Conservation (phyloP, 2,797 vertebrate species). For the Coregonus sp. region DNA sequence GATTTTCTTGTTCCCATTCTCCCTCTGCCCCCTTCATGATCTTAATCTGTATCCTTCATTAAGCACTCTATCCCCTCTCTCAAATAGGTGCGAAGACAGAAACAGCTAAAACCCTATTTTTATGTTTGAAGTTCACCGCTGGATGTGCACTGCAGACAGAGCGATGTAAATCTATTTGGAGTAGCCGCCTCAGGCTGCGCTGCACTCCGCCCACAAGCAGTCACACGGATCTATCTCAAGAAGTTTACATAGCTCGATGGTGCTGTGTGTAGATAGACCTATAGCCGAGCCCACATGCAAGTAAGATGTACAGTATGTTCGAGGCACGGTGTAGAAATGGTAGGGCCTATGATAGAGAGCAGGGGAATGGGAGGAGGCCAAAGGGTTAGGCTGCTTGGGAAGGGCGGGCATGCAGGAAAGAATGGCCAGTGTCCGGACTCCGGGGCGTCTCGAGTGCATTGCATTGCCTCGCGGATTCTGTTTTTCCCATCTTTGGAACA, state of each 20-base stretch:
- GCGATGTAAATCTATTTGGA: neutral
- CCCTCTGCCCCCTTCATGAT: conserved; percentile 33
- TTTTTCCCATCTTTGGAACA: too few relatives aligned
- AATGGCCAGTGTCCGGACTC: too few relatives aligned
- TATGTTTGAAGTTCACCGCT: conserved; percentile 12
- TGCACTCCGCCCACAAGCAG: neutral
- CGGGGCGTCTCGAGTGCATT: too few relatives aligned
- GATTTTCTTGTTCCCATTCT: conserved; percentile 35
- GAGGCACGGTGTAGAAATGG: too few relatives aligned
- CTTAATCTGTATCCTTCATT: conserved; percentile 18
- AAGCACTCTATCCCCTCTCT: neutral
- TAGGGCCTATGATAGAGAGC: neutral
- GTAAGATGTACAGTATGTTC: too few relatives aligned
- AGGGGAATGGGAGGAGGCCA: neutral
- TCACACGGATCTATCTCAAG: neutral
- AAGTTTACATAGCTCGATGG: neutral
- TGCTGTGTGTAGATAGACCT: too few relatives aligned
- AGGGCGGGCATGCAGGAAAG: too few relatives aligned
- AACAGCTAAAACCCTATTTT: neutral
- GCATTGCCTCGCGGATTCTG: too few relatives aligned
- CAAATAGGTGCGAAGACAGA: neutral
- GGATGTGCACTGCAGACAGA: neutral
- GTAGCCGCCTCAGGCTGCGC: neutral
- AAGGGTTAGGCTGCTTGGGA: neutral
- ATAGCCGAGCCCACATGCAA: too few relatives aligned